These are phyloP conservation scores for Semnornis frantzii DNA, from an alignment of 2,113 vertebrate species.

Conservation along the genomic window DNA sequence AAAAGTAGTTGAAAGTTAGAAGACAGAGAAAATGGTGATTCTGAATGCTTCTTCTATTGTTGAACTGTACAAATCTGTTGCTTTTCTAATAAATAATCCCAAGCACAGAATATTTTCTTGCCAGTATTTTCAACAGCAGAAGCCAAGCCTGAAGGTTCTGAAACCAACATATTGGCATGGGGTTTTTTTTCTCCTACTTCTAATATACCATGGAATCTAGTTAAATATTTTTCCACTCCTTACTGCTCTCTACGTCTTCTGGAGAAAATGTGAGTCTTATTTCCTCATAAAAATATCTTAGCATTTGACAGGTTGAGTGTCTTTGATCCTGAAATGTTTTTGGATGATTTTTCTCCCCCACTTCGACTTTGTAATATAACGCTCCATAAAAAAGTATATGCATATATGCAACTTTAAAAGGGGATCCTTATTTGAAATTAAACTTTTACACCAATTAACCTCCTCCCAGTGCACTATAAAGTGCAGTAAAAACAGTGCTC, in stretches of 20 bases:
- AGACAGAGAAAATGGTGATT: not conserved
- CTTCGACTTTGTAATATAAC: slow-evolving; percentile 73
- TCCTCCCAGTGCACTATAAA: slow-evolving; percentile 64
- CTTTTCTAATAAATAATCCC: slow-evolving; percentile 61
- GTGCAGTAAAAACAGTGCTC: slow-evolving; percentile 62
- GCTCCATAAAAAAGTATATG: slow-evolving; percentile 70
- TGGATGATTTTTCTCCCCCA: slow-evolving; percentile 65
- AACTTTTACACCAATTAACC: slow-evolving; percentile 72
- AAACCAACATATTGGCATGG: slow-evolving; percentile 62
- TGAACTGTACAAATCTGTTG: slow-evolving; percentile 51
- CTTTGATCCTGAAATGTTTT: slow-evolving; percentile 72
- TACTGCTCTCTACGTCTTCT: slow-evolving; percentile 69
- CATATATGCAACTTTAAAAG: slow-evolving; percentile 74
- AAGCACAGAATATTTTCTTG: slow-evolving; percentile 25
- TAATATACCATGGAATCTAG: slow-evolving; percentile 68
- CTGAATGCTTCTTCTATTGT: slow-evolving; percentile 54
- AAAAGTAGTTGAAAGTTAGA: slow-evolving; percentile 64
- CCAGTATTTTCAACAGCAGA: slow-evolving; percentile 52
- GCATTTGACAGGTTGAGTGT: slow-evolving; percentile 72
- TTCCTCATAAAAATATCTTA: slow-evolving; percentile 76
- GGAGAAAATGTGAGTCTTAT: slow-evolving; percentile 74
- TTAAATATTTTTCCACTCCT: slow-evolving; percentile 74
- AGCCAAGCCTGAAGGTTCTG: slow-evolving; percentile 60
- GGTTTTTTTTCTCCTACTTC: slow-evolving; percentile 15
- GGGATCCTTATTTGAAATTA: slow-evolving; percentile 73